Evolutionary conservation across 2,113 vertebrate species (phyloP), one percentile per base, ranked within the genome.

Genomic region (Oryzias celebensis): DNA sequence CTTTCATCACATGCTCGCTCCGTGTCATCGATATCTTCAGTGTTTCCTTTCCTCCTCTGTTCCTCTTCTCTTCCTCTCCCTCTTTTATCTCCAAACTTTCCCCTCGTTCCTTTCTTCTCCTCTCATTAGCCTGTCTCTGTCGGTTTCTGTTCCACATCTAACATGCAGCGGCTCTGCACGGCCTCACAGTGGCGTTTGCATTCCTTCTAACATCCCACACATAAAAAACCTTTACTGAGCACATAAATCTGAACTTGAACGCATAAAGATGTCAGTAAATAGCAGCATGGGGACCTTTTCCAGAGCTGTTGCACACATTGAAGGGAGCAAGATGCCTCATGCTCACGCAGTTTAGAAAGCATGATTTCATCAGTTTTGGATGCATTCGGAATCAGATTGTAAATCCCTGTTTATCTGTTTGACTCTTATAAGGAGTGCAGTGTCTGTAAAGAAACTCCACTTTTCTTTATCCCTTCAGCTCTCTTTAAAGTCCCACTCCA

Each of bases 31-130:
- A 62, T 73, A 70, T 83, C 67, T 58, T 75, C 62, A 36, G 46
- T 55, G 13, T 55, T 83, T 73, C 65, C 68, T 77, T 75, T 67
- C 78, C 78, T 71, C 65, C 60, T 50, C 72, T 62, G 49, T 48
- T 51, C 31, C 52, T 57, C 23, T 63, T 60, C 50, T 75, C 65
- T 54, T 62, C 52, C 53, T 26, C 15, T 41, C 4, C 51, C 52
- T 65, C 82, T 83, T 85, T 81, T 55, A 80, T 85, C 78, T 68
- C 16, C 16, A 7, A 28, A 49, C 59, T 17, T 63, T 57, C 36
- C 36, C 36, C 10, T 36, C 36, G 65, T 68, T 58, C 16, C 18
- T 57, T 65, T 71, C 62, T 65, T 55, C 36, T 56, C 3, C 41
- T 69, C 63, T 47, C 17, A 73, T 76, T 80, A 58, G 54, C 58